Percentiles rank a stretch among this genome's conserved stretches.
These are phyloP conservation scores for Parascotia fuliginaria DNA, from an alignment of 2,888 invertebrate species.

Conservation along the genomic window DNA sequence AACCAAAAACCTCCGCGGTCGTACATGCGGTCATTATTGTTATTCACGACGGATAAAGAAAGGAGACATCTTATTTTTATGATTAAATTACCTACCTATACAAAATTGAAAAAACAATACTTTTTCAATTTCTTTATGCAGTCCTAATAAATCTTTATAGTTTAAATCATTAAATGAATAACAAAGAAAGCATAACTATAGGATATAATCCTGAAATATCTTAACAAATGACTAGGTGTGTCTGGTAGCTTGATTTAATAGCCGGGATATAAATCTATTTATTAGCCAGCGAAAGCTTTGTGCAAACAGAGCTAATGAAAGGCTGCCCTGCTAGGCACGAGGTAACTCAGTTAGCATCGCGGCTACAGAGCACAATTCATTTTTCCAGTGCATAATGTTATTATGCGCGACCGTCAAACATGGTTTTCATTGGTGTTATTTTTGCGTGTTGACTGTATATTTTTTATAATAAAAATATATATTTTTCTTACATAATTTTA, in stretches of 20 bases:
- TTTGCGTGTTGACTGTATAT: constrained; percentile 3
- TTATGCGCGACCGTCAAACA: constrained; percentile 19
- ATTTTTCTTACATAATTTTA: not conserved
- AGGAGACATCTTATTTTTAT: too few relatives aligned
- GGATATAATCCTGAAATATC: constrained; percentile 28
- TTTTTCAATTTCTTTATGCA: too few relatives aligned
- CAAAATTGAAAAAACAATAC: too few relatives aligned
- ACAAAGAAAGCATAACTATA: not conserved
- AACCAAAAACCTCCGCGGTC: too few relatives aligned
- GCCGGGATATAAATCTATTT: constrained; percentile 65
- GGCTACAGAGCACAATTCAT: constrained; percentile 55
- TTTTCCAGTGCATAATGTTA: constrained; percentile 26
- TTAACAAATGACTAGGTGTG: constrained; percentile 52
- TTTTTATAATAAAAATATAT: not conserved
- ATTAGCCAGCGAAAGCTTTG: constrained; percentile 62
- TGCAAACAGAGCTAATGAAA: constrained; percentile 77
- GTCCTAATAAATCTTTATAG: too few relatives aligned
- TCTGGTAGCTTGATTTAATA: constrained; percentile 63
- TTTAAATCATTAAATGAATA: not conserved
- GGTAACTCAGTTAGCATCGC: constrained; percentile 69
- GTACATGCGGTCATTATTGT: too few relatives aligned
- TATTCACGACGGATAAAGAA: too few relatives aligned
- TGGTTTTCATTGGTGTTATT: constrained; percentile 15
- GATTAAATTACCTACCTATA: too few relatives aligned
- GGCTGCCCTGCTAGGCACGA: constrained; percentile 35